Conservation (phyloP, 2,888 invertebrate species). For the Mythimna ferrago region DNA sequence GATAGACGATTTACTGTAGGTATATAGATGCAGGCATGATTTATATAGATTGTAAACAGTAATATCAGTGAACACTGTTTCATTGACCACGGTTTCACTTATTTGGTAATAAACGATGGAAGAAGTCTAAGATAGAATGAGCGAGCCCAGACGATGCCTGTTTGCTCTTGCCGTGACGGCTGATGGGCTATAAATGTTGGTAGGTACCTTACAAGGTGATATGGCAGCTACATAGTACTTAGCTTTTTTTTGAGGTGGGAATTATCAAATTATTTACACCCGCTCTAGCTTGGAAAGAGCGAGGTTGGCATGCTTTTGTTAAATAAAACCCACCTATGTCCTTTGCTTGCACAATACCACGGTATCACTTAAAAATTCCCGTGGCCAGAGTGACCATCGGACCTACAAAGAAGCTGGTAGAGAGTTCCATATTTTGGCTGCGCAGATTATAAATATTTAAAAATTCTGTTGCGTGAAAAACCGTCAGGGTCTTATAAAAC, state of each 20-base stretch:
- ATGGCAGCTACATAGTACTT: no score
- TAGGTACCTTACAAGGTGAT: neutral
- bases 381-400: no score
- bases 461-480: constrained; percentile 24
- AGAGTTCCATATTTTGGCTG: no score
- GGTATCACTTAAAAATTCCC: no score
- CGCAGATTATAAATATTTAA: neutral
- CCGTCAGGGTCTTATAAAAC: constrained; percentile 16
- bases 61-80: neutral
- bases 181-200: neutral
- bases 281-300: no score
- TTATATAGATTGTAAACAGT: neutral
- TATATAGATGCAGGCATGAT: no score
- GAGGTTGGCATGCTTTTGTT: no score
- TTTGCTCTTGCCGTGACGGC: neutral
- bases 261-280: no score
- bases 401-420: no score
- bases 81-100: neutral
- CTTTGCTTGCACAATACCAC: no score
- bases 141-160: neutral
- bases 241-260: no score
- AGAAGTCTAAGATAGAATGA: neutral
- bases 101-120: neutral
- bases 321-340: no score
- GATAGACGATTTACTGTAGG: constrained; percentile 14